Evolutionary conservation across 2,797 vertebrate genomes (phyloP), one percentile per base, ranked within the genome.

Genomic region (Coregonus sp.): DNA sequence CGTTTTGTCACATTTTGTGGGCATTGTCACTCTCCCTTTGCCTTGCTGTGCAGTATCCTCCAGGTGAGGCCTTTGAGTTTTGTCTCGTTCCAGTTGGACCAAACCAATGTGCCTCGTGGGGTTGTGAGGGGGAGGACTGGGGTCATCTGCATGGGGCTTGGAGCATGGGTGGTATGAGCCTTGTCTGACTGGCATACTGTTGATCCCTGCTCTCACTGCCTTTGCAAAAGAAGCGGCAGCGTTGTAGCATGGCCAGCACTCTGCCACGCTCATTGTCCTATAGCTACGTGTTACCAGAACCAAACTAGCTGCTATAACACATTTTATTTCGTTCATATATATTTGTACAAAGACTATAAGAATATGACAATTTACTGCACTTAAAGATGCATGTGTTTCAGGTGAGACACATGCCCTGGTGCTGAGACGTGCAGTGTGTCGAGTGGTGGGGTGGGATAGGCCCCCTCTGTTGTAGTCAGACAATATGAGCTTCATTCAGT

Each of bases 261-360:
- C 69, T 73, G 72, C 82, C 83, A 73, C 52, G 78, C 85, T 84
- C 74, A 76, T 84, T 78, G 82, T 79, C 75, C 81, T 76, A 25
- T 63, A 72, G 74, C 84, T 86, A 71, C 69, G 79, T 70, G 75
- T 81, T 76, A 77, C 84, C 81, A 78, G 70, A 90, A 87, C 82
- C 88, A 86, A 85, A 89, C 88, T 78, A 89, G 93, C 92, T 94
- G 92, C 93, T 94, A 91, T 76, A 54, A 40, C 40, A 65, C 59
- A 47, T 77, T 56, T 73, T 73, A 66, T 73, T 68, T 68, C 5
- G 6, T 68, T 33, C 82, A 76, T 80, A 82, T 50, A 56, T 77
- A 74, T 89, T 77, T 56, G 78, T 84, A 82, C 79, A 69, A 63
- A 63, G 59, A 78, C 12, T 68, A 54, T 73, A 79, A 84, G 72